Conservation (phyloP, 2,888 invertebrate species). For the Andrena flavipes region DNA sequence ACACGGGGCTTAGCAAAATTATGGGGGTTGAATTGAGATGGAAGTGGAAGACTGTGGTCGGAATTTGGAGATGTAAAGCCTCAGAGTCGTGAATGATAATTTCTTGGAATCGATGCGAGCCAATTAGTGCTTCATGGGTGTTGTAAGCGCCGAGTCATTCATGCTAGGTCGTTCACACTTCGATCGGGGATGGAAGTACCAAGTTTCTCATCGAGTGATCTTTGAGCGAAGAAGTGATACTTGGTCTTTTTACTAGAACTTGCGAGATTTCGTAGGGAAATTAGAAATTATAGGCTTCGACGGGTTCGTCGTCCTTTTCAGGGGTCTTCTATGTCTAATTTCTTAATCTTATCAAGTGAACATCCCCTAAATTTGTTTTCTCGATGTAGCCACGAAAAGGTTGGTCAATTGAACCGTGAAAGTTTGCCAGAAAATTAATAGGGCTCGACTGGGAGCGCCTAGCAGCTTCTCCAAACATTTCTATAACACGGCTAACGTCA, state of each 20-base stretch:
- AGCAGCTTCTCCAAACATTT: slow-evolving; percentile 8
- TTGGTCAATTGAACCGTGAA: neutral
- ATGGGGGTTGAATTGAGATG: no score
- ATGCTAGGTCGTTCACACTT: no score
- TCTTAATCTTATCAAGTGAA: neutral
- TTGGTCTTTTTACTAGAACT: neutral
- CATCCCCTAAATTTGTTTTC: neutral
- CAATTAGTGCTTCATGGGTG: neutral
- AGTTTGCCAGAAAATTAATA: neutral
- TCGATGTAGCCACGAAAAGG: neutral
- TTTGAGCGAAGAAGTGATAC: no score
- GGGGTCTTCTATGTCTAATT: no score
- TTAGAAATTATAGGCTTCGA: no score
- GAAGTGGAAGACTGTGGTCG: no score
- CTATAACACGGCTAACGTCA: slow-evolving; percentile 14
- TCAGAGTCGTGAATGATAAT: neutral
- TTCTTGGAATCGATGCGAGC: neutral
- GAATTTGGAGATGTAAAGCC: no score
- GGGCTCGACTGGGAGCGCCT: neutral
- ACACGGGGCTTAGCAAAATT: no score
- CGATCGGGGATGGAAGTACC: no score
- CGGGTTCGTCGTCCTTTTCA: no score
- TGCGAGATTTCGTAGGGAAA: neutral
- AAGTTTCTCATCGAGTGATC: no score
- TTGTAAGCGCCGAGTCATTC: no score